phyloP scores from a whole-genome alignment of 2,797 vertebrate genomes.

The Periparus ater region DNA sequence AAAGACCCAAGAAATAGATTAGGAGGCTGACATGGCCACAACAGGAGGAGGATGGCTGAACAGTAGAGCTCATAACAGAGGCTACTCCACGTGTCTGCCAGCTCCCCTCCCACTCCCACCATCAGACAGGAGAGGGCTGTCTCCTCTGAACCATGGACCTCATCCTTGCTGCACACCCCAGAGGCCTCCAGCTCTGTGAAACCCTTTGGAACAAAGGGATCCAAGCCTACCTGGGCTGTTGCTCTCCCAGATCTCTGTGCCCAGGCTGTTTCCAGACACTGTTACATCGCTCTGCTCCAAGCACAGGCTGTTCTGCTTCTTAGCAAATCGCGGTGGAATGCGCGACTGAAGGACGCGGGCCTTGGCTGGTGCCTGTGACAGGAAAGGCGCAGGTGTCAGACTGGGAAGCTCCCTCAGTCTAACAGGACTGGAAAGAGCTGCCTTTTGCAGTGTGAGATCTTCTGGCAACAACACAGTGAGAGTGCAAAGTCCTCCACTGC shows the following conservation, averaged over 20 bases:
- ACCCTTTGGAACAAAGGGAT: not conserved
- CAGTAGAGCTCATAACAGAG: not conserved
- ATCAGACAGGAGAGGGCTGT: not conserved
- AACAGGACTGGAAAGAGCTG: not conserved
- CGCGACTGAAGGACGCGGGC: constrained; percentile 88
- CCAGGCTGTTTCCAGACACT: constrained; percentile 87
- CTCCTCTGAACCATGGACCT: rapidly evolving
- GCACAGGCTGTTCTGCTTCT: constrained; percentile 90
- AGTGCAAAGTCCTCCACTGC: not conserved
- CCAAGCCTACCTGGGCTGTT: constrained; percentile 85
- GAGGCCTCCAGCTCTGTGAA: not conserved
- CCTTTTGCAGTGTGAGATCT: not conserved
- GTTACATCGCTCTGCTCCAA: constrained; percentile 88
- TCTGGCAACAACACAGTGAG: not conserved
- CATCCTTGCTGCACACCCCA: not conserved
- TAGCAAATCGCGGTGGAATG: constrained; percentile 96
- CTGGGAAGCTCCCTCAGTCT: not conserved
- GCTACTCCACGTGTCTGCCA: not conserved
- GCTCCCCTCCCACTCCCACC: not conserved
- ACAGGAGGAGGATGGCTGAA: not conserved
- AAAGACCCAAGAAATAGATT: not conserved
- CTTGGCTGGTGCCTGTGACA: constrained; percentile 84
- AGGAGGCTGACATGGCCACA: not conserved
- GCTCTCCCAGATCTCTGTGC: constrained; percentile 98
- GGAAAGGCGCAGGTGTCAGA: not conserved